A percentile compares a stretch with the other conserved stretches of the same genome.
phyloP scores from a whole-genome alignment of 1,140 invertebrate genomes.

The Camponotus pennsylvanicus region DNA sequence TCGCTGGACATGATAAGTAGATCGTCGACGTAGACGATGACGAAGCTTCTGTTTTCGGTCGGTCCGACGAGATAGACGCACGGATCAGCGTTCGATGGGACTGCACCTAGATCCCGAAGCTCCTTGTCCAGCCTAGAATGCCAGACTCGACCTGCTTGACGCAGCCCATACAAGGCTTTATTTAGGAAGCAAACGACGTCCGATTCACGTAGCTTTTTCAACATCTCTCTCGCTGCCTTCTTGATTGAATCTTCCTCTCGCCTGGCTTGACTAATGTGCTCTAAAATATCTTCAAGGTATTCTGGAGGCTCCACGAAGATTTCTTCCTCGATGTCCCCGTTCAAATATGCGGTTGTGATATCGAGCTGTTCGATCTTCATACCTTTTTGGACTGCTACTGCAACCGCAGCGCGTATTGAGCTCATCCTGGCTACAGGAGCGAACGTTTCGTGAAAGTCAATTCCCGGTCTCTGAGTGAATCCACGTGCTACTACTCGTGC shows the following conservation, averaged over 20 bases:
- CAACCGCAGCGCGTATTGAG: neutral
- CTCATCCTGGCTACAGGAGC: neutral
- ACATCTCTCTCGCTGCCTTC: neutral
- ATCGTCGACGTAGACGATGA: slow-evolving; percentile 73
- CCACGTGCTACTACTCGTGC: neutral
- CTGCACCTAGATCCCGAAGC: neutral
- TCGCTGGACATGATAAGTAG: slow-evolving; percentile 54
- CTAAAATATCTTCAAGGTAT: neutral
- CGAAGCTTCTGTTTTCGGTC: neutral
- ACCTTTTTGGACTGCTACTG: neutral
- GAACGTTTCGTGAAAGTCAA: neutral
- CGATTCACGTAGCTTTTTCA: neutral
- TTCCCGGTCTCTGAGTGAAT: neutral
- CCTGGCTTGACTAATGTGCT: neutral
- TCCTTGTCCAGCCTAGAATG: neutral
- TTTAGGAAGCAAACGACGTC: slow-evolving; percentile 32
- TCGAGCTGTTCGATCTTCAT: neutral
- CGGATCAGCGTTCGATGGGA: neutral
- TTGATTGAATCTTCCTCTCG: neutral
- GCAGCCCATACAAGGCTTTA: slow-evolving; percentile 46
- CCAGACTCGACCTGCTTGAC: slow-evolving; percentile 49
- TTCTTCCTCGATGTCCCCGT: neutral
- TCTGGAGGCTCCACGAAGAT: neutral
- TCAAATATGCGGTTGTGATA: neutral
- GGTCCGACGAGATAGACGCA: neutral